These are phyloP conservation scores for Tenthredo amoena DNA, from an alignment of 2,888 invertebrate genomes.

Conservation along the genomic window DNA sequence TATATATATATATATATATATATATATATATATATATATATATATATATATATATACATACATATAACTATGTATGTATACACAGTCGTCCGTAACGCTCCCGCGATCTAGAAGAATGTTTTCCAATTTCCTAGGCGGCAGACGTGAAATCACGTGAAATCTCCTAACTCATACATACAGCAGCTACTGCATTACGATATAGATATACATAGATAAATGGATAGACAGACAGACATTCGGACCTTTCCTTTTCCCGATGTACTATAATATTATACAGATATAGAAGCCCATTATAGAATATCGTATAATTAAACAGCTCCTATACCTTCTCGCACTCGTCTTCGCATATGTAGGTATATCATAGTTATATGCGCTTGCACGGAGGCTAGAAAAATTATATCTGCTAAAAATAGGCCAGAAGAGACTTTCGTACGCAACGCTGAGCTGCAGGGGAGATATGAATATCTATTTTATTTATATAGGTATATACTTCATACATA, in stretches of 20 bases:
- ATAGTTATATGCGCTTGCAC: not conserved
- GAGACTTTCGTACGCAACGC: not conserved
- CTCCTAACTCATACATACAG: not conserved
- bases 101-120: conserved; percentile 54
- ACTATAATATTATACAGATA: conserved; percentile 6
- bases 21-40: too few species aligned
- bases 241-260: conserved; percentile 18
- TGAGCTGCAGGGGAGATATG: not conserved
- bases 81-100: conserved; percentile 34
- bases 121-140: conserved; percentile 67
- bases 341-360: not conserved
- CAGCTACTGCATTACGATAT: not conserved
- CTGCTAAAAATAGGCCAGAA: conserved; percentile 31
- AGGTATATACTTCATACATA: not conserved
- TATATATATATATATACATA: too few species aligned
- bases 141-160: conserved; percentile 67
- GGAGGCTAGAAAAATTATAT: not conserved
- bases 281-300: not conserved
- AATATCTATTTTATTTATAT: not conserved
- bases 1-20: too few species aligned
- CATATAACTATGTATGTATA: not conserved
- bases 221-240: not conserved
- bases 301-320: not conserved
- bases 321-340: not conserved
- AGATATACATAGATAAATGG: not conserved